Base-by-base conservation (phyloP, 2,888 invertebrate genomes). In the Cephalotes varians region DNA sequence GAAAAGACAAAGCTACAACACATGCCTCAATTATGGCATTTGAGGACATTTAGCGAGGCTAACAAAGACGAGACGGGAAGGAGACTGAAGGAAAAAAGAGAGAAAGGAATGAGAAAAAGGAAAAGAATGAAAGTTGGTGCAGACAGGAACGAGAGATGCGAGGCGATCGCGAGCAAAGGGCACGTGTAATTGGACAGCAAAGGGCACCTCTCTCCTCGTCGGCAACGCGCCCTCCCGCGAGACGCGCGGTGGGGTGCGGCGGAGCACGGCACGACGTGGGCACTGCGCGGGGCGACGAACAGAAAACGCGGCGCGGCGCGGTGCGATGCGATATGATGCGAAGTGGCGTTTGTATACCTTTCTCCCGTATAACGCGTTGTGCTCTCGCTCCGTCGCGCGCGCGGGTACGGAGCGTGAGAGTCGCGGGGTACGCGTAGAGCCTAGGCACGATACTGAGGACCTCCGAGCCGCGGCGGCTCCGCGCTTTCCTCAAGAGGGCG, bases 401-500 rank as follows among this genome's bases (percentile, higher is more conserved):
- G 74, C 47, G 12, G 21, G 2, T 31, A 31, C 69, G 51, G 69
- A 54, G 49, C 40, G 86, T 51, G 62, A 82, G 72, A 73, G n/a
- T 76, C 54, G 25, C 85, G 82, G 89, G 85, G 90, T 88, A 81
- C 84, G 64, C 76, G 84, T 74, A 82, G 83, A 86, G 87, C 79
- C 87, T 86, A 84, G 88, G 82, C 86, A 90, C 89, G 90, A 87
- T 88, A 90, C 90, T 88, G 90, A 86, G 87, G 72, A 85, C 85
- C 77, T 56, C 77, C 44, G 77, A 77, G 84, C 79, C 81, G 83
- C 85, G 54, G 85, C 86, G 81, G 54, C 77, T 67, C 77, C 54
- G 74, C 81, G 88, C 88, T 90, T 88, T 90, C 87, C 90, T 90
- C 88, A 86, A 90, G 90, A 87, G 88, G 86, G 87, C 65, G 87